Conservation (phyloP, 64 coral and sea anemone species). For the Montipora foliosa region DNA sequence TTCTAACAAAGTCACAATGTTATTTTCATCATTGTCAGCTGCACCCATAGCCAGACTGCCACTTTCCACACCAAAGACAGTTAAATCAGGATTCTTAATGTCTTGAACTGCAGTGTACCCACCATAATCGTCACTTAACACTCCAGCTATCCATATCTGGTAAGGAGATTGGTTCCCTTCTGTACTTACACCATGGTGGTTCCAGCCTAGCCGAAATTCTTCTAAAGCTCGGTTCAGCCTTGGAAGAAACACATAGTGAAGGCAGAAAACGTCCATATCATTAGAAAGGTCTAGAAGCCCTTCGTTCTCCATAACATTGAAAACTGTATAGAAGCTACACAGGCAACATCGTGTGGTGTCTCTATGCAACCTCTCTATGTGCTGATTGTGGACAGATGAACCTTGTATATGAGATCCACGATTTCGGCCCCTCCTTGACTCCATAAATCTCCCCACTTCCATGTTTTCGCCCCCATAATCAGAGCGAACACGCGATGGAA, state of each 20-base stretch:
- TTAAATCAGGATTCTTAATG: constrained; percentile 38
- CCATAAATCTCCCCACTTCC: not conserved
- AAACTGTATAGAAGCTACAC: too few relatives aligned
- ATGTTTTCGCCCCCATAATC: not conserved
- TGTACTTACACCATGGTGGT: constrained; percentile 44
- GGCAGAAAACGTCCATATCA: not conserved
- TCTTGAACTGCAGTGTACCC: constrained; percentile 62
- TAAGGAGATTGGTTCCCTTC: constrained; percentile 46
- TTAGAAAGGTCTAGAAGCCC: not conserved
- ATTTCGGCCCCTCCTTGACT: not conserved
- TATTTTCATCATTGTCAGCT: not conserved
- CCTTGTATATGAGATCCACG: not conserved
- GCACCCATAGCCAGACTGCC: not conserved
- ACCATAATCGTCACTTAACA: not conserved
- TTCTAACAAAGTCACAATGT: constrained; percentile 46
- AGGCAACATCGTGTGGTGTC: too few relatives aligned
- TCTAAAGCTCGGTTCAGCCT: not conserved
- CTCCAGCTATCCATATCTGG: constrained; percentile 25
- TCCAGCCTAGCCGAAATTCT: constrained; percentile 11
- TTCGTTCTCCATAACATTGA: not conserved
- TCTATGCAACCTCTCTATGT: too few relatives aligned
- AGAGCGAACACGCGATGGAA: not conserved
- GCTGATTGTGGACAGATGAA: too few relatives aligned
- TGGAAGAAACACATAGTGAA: not conserved
- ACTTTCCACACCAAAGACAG: not conserved